Percentiles rank a stretch among this genome's conserved stretches.
phyloP scores from a whole-genome alignment of 2,888 invertebrate genomes.

The Heliothis peltigera region DNA sequence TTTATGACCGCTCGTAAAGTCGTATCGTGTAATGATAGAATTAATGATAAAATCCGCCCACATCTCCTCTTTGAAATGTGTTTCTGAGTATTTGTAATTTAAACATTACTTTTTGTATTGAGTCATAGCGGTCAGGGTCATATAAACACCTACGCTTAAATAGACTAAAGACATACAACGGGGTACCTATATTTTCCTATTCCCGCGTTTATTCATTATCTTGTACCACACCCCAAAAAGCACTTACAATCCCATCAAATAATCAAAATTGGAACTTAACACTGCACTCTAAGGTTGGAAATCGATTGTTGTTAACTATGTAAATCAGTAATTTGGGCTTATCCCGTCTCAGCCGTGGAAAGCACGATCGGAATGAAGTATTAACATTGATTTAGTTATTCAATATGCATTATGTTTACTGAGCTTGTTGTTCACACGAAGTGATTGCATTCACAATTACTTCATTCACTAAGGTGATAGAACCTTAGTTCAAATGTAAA shows the following conservation, averaged over 20 bases:
- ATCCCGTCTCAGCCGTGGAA: conserved; percentile 72
- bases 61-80: conserved; percentile 37
- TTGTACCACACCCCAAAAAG: conserved; percentile 29
- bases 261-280: conserved; percentile 49
- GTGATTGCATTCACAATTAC: conserved; percentile 49
- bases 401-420: conserved; percentile 72
- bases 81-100: conserved; percentile 2
- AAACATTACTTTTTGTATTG: background rate
- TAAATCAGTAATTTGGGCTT: conserved; percentile 72
- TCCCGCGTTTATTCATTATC: background rate
- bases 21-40: conserved; percentile 27
- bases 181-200: background rate
- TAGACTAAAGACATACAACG: no score
- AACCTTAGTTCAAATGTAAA: conserved; percentile 39
- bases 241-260: conserved; percentile 29
- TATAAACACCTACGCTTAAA: no score
- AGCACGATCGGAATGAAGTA: conserved; percentile 73
- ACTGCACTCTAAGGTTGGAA: conserved; percentile 60
- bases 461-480: conserved; percentile 11
- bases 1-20: conserved; percentile 41
- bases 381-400: conserved; percentile 70
- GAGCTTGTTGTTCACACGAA: conserved; percentile 64
- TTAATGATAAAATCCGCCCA: conserved; percentile 45
- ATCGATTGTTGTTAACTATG: conserved; percentile 61
- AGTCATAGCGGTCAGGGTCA: background rate